phyloP scores from a whole-genome alignment of 2,888 invertebrate genomes.

The Nymphalis urticae region DNA sequence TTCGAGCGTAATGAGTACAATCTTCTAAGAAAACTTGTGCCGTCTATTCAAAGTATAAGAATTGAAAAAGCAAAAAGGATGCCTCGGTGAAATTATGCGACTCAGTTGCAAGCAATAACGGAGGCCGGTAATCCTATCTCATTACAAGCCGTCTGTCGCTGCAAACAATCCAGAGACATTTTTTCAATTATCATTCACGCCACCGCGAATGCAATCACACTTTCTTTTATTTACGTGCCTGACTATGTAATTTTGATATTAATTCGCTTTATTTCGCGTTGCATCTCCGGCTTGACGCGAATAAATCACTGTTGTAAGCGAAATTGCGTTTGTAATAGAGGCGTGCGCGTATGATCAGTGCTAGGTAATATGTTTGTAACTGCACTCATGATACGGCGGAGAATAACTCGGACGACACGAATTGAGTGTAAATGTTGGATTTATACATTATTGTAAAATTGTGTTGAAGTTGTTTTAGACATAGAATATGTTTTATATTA shows the following conservation, averaged over 20 bases:
- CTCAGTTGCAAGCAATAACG: constrained; percentile 41
- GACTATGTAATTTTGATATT: constrained; percentile 57
- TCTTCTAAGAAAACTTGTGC: constrained; percentile 16
- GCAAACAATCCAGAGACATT: constrained; percentile 71
- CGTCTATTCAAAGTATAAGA: constrained; percentile 11
- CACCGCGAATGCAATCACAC: constrained; percentile 68
- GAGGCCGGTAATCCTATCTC: constrained; percentile 57
- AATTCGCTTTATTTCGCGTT: constrained; percentile 39
- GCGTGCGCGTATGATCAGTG: constrained; percentile 32
- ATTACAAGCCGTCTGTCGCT: constrained; percentile 53
- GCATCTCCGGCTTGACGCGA: constrained; percentile 30
- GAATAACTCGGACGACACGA: not conserved
- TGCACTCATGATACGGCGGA: not conserved
- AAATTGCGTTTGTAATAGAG: constrained; percentile 36
- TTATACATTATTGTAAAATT: too few species aligned
- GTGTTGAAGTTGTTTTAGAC: too few species aligned
- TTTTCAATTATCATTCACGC: constrained; percentile 70
- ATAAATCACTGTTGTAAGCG: constrained; percentile 37
- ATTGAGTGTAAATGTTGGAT: not conserved
- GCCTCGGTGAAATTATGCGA: constrained; percentile 35
- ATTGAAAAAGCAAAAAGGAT: constrained; percentile 28
- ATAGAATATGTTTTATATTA: too few species aligned
- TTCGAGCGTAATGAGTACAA: constrained; percentile 4
- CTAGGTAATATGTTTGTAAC: constrained; percentile 10
- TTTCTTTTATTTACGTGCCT: constrained; percentile 58